Base-by-base conservation (phyloP, 2,113 vertebrate genomes). In the Dascyllus trimaculatus region DNA sequence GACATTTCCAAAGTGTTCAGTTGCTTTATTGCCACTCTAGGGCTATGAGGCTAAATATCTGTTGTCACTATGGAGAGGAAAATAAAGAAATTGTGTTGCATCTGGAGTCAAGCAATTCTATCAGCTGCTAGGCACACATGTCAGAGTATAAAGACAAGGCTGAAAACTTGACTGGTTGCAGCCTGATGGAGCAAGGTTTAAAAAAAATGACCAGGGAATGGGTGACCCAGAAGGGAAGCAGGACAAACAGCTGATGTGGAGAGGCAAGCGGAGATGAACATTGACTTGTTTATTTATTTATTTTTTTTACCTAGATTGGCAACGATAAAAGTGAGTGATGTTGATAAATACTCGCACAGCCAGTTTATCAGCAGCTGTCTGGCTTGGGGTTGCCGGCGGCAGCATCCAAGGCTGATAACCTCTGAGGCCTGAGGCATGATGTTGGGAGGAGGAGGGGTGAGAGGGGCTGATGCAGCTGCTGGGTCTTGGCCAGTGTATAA, bases 291-390 rank as follows among this genome's bases (percentile, higher is more conserved):
- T 86, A 69, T 92, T 76, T 80, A 54, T 77, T 84, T 71, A 65
- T 70, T 74, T 81, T 25, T 87, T 75, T 75, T 75, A 86, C 82
- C 49, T 38, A 84, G 91, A 93, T 93, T 83, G 76, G 73, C 80
- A 76, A 84, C 80, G 91, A 94, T 93, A 91, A 93, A 88, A 81
- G 84, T 88, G 90, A 93, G 88, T 88, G 91, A 94, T 91, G 92
- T 84, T 93, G 93, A 93, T 92, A 92, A 94, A 92, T 90, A 72
- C 80, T 85, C 75, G 38, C 88, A 74, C 68, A 82, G 85, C 72
- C 77, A 57, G 90, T 93, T 93, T 91, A 93, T 93, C 92, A 89
- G 91, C 91, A 89, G 87, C 88, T 90, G 90, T 88, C 82, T 88
- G 90, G 87, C 87, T 66, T 25, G 82, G 85, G 82, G 89, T 91